Conservation (phyloP, 1,140 invertebrate genomes). For the Magallana ariakensis region DNA sequence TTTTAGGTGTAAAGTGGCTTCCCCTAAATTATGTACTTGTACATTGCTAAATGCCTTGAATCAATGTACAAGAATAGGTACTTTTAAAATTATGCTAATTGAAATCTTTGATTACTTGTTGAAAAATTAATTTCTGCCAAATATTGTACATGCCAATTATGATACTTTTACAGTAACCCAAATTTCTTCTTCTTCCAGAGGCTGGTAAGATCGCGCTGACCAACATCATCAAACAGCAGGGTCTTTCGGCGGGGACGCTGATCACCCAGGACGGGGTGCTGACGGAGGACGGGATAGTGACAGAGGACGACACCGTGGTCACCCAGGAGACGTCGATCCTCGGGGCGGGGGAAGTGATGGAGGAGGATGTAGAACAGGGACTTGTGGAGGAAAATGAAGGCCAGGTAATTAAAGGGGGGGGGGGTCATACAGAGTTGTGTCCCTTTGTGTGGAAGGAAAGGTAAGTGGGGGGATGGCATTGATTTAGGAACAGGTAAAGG, state of each 20-base stretch:
- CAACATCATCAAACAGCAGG: slow-evolving; percentile 80
- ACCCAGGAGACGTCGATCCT: slow-evolving; percentile 39
- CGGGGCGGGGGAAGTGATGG: slow-evolving; percentile 43
- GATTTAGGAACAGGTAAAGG: no score
- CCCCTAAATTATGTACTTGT: no score
- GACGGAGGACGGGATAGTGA: slow-evolving; percentile 40
- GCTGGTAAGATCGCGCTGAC: slow-evolving; percentile 87
- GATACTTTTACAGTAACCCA: no score
- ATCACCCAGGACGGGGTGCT: slow-evolving; percentile 34
- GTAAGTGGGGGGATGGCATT: no score
- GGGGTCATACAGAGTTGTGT: not conserved
- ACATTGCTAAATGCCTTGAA: no score
- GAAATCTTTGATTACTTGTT: no score
- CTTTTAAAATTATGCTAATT: no score
- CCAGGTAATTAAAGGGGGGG: not conserved
- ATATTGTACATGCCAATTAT: no score
- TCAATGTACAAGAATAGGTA: no score
- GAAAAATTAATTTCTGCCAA: no score
- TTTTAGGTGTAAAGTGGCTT: no score
- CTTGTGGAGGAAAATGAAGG: slow-evolving; percentile 46
- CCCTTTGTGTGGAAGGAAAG: not conserved
- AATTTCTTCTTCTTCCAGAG: slow-evolving; percentile 74
- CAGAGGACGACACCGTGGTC: slow-evolving; percentile 41
- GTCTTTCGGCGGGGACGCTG: slow-evolving; percentile 34
- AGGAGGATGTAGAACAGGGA: slow-evolving; percentile 56